Conservation (phyloP, 2,113 vertebrate genomes). For the Ctenodactylus gundi region DNA sequence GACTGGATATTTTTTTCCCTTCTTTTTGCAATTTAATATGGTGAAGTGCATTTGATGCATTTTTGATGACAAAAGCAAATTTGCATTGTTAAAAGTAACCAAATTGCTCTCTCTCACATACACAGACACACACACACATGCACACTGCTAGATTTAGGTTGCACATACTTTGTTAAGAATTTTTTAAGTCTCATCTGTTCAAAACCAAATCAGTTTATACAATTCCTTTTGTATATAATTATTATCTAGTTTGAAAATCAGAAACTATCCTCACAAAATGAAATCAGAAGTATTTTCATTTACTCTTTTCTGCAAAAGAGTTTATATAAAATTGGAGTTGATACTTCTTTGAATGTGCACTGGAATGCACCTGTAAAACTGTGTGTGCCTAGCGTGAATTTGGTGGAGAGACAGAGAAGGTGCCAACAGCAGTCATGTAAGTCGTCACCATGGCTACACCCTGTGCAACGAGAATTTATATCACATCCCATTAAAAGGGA, state of each 20-base stretch:
- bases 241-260: neutral
- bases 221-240: neutral
- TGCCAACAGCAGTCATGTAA: neutral
- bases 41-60: neutral
- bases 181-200: neutral
- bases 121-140: neutral
- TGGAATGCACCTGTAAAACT: neutral
- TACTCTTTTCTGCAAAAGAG: neutral
- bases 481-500: neutral
- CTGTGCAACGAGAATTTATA: neutral
- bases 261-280: neutral
- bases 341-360: neutral
- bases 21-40: neutral
- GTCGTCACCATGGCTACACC: neutral
- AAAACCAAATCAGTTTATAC: neutral
- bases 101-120: neutral
- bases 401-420: neutral
- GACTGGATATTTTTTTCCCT: neutral
- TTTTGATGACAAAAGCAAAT: constrained; percentile 2
- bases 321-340: neutral
- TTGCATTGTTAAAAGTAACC: neutral
- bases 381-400: neutral
- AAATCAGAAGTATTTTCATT: neutral
- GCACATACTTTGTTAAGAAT: neutral
- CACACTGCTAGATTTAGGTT: neutral